Evolutionary conservation across 2,113 vertebrate genomes (phyloP), one percentile per base, ranked within the genome.

Genomic region (Ophiodon elongatus): DNA sequence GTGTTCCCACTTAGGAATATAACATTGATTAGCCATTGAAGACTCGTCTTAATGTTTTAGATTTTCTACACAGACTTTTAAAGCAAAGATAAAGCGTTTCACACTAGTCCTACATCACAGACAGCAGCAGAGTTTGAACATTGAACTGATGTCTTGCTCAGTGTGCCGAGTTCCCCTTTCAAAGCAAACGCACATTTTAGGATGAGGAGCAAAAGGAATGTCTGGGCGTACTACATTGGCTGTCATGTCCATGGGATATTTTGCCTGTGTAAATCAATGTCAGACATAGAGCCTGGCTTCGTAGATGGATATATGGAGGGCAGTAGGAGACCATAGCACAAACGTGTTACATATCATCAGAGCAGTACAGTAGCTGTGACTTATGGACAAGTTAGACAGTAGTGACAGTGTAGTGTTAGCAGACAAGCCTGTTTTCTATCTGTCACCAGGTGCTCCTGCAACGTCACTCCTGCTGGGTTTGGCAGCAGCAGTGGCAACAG

Each of bases 161-260:
- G 52, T 50, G 8, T 63, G 43, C 21, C 29, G 9, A 67, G 27
- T 41, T 63, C n/a, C 8, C 45, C 31, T 82, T 45, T 85, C 57
- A 41, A 76, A 73, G 45, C 31, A 62, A 79, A 75, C 65, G 33
- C 56, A 72, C 52, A 82, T 65, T 59, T 78, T 27, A 57, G 43
- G 52, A 67, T 6, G 27, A 54, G 65, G n/a, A 35, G 76, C 52
- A 79, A 19, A 35, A 66, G 86, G 80, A 91, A 87, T 86, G 73
- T 66, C 67, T 63, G 69, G 25, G 8, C 25, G 7, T 59, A 37
- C 33, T 60, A 35, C 77, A 63, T 81, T 78, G 66, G 74, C 65
- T 91, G 81, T 63, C 88, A 65, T 62, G 65, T 87, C 77, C 10
- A 31, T 92, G 91, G 76, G 82, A 90, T 89, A 91, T 90, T 90